phyloP scores from a whole-genome alignment of 92 coral and sea anemone species.

The Plumapathes pennacea region DNA sequence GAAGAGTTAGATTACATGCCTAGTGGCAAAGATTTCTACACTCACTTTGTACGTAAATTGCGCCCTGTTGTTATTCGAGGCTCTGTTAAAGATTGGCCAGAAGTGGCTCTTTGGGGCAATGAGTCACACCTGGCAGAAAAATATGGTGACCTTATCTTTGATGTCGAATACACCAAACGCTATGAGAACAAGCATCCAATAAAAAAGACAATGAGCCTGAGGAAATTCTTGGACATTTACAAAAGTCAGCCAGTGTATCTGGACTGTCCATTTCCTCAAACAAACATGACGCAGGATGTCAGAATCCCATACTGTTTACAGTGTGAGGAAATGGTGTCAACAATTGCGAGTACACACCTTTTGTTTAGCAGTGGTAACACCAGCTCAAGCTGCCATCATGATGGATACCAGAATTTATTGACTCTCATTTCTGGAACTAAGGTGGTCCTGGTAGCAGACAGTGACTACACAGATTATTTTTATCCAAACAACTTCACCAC shows the following conservation, averaged over 20 bases:
- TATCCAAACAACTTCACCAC: conserved; percentile 62
- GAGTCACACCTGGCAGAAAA: conserved; percentile 75
- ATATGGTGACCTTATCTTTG: conserved; percentile 79
- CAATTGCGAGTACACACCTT: conserved; percentile 71
- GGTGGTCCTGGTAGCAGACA: conserved; percentile 76
- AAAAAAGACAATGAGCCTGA: conserved; percentile 81
- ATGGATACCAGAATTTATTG: conserved; percentile 85
- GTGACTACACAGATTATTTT: conserved; percentile 45
- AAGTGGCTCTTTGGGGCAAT: conserved; percentile 76
- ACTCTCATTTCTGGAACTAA: conserved; percentile 84
- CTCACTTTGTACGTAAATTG: conserved; percentile 75
- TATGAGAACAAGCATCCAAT: conserved; percentile 77
- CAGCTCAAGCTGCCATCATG: conserved; percentile 84
- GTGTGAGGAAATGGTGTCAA: conserved; percentile 69
- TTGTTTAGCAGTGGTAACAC: conserved; percentile 90
- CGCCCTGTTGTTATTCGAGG: conserved; percentile 80
- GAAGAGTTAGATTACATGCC: conserved; percentile 83
- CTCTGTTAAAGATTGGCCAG: conserved; percentile 82
- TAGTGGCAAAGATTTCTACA: conserved; percentile 88
- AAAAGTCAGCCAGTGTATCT: conserved; percentile 74
- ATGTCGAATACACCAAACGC: conserved; percentile 83
- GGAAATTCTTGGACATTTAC: conserved; percentile 74
- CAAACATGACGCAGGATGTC: conserved; percentile 71
- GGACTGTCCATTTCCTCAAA: conserved; percentile 91
- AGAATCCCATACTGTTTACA: conserved; percentile 83